Evolutionary conservation across 2,888 invertebrate genomes (phyloP).

Genomic region (Imbricaverruca yamaguchii): DNA sequence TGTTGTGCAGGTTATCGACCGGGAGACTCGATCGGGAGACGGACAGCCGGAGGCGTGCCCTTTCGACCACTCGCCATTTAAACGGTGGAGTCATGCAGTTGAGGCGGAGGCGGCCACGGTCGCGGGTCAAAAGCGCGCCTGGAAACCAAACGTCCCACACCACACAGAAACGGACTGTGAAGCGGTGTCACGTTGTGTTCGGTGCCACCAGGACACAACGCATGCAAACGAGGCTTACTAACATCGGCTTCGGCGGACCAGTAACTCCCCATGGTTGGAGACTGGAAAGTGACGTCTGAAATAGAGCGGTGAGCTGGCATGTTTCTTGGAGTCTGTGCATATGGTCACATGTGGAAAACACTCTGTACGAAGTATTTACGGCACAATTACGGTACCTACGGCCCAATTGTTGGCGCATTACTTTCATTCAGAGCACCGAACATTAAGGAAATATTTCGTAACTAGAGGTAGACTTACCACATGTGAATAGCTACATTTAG

Average conservation of each 20-base stretch:
- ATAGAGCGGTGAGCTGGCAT: neutral
- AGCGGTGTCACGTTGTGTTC: neutral
- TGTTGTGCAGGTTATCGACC: too few relatives aligned
- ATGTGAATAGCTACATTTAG: too few relatives aligned
- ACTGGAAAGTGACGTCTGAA: neutral
- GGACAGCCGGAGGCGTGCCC: neutral
- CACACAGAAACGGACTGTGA: neutral
- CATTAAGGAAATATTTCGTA: too few relatives aligned
- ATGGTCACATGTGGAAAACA: too few relatives aligned
- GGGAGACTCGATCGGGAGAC: neutral
- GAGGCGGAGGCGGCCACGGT: neutral
- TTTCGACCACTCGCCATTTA: neutral
- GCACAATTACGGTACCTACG: neutral
- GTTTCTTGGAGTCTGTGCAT: neutral
- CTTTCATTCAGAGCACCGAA: too few relatives aligned
- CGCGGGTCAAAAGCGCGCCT: too few relatives aligned
- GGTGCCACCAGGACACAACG: neutral
- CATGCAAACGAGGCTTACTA: slow-evolving; percentile 6
- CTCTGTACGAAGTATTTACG: neutral
- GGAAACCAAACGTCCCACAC: slow-evolving; percentile 10
- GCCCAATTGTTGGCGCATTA: neutral
- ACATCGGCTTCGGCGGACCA: slow-evolving; percentile 19
- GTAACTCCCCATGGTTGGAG: slow-evolving; percentile 20
- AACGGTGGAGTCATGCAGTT: neutral
- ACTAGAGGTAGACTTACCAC: too few relatives aligned